Base-by-base conservation (phyloP, 1,140 invertebrate genomes). In the Camponotus pennsylvanicus region DNA sequence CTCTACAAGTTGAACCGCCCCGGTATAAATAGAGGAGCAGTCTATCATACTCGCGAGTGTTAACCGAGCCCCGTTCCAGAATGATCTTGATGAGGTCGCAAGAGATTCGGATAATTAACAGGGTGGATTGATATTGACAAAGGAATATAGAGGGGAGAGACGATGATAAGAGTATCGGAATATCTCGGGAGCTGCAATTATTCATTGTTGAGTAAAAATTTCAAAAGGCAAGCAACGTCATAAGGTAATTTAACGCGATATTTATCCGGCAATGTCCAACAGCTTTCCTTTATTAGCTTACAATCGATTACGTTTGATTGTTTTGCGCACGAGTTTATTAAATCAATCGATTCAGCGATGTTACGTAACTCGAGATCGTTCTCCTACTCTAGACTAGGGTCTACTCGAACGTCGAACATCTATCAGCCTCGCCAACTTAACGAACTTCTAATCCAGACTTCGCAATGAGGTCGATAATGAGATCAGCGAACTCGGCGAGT, bases 1-100 rank as follows among this genome's bases (percentile, higher is more conserved):
- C 34, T 45, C 52, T 18, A 45, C 67, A 18, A 59, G 40, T 52
- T 57, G 55, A 32, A 27, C 21, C 45, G 40, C 37, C 34, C 5
- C 6, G 57, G 15, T 75, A 88, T 82, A 89, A 87, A 89, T 77
- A 88, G 57, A 75, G 66, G 32, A 87, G 61, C 77, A 73, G 88
- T 87, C 76, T 67, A 86, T 89, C 87, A 89, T 67, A 64, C 59
- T 52, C 27, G 21, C 7, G 52, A 87, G 34, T 52, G 32, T 40
- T 49, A 37, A 27, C 49, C 59, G 57, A 49, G 40, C 42, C 64
- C 27, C n/a, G 52, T 52, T 63, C 13, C 34, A 9, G 55, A 84
- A 52, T 78, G 42, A 52, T 75, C 55, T 82, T 37, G 70, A 63
- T 80, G 77, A 55, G 67, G 21, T 61, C 55, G 13, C 80, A 52